Evolutionary conservation across 2,888 invertebrate species (phyloP), one percentile per base, ranked within the genome.

Genomic region (Thumatha senex): DNA sequence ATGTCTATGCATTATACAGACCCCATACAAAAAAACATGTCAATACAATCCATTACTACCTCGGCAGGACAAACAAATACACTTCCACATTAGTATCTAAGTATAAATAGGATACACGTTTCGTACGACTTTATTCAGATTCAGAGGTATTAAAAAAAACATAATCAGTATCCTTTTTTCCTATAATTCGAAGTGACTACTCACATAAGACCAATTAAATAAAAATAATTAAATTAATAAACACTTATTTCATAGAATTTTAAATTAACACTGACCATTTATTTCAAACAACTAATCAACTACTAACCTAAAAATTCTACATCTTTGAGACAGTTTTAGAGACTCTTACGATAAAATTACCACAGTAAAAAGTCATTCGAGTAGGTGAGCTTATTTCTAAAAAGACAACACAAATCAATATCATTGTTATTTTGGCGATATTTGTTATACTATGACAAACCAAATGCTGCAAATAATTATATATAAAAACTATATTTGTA

Each of bases 341-440:
- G 48, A 48, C 41, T 48, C 48, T 15, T 48, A 31, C 30, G 0
- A 30, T 18, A 30, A 29, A 15, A 40, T 41, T 48, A 42, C 15
- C 42, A 42, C 36, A 42, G n/a, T 41, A 36, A 39, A 33, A 33
- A 45, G 14, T 31, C 9, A 46, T 40, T 31, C 7, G 18, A 41
- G 15, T 36, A 12, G 7, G 7, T 5, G 2, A 4, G 18, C 18
- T 24, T 7, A 30, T 31, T 15, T 35, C 12, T 15, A 47, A 12
- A 34, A n/a, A n/a, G 29, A 47, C 40, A 24, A 47, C 35, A 40
- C 47, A 40, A 24, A 24, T 24, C 2, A 24, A 30, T 11, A n/a
- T 34, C 0, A 9, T 35, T 14, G 35, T 40, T 35, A 35, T 24
- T 34, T 47, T 47, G 40, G 35, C 30, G 47, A 33, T 29, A 40